Evolutionary conservation across 2,113 vertebrate species (phyloP).

Genomic region (Haliaeetus leucogaster): DNA sequence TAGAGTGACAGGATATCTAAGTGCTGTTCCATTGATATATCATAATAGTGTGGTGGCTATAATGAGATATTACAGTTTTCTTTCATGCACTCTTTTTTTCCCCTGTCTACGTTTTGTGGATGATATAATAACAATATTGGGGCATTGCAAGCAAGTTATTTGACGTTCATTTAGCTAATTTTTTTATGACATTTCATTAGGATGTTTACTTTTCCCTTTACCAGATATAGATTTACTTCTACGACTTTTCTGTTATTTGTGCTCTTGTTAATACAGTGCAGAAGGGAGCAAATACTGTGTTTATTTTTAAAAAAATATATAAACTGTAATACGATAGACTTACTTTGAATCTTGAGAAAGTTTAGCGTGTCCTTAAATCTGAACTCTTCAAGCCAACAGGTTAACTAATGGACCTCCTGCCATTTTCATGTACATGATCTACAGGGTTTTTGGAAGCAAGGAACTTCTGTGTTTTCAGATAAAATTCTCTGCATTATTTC

Average conservation of each 20-base stretch:
- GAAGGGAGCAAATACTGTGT: background rate
- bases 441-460: background rate
- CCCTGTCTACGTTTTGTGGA: background rate
- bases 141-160: background rate
- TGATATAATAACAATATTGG: background rate
- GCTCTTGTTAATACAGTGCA: background rate
- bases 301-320: background rate
- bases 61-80: background rate
- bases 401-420: background rate
- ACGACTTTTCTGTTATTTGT: background rate
- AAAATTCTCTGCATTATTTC: constrained; percentile 6
- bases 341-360: background rate
- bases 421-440: background rate
- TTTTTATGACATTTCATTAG: background rate
- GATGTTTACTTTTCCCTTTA: background rate
- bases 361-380: background rate
- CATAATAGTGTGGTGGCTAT: background rate
- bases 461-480: constrained; percentile 12
- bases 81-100: background rate
- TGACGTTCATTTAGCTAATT: background rate
- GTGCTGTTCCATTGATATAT: background rate
- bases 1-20: background rate
- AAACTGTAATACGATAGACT: background rate
- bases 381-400: background rate
- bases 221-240: background rate